Evolutionary conservation across 2,113 vertebrate genomes (phyloP).

Genomic region (Diglossa brunneiventris): DNA sequence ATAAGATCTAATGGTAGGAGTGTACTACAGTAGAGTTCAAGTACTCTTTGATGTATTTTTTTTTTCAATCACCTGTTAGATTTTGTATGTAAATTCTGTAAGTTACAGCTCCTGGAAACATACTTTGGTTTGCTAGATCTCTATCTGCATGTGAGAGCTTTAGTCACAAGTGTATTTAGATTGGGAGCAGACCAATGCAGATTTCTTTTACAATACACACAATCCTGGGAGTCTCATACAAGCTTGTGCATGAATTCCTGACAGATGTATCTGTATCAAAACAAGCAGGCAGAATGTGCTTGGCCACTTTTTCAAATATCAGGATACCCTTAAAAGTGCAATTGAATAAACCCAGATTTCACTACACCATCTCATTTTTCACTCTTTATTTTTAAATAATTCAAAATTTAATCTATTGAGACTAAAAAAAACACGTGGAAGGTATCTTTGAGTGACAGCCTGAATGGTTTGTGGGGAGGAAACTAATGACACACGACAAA

Average conservation of each 20-base stretch:
- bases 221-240: neutral
- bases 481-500: neutral
- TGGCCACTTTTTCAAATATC: conserved; percentile 12
- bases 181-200: conserved; percentile 9
- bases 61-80: neutral
- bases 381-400: neutral
- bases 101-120: neutral
- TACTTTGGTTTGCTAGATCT: conserved; percentile 9
- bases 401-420: neutral
- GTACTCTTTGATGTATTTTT: neutral
- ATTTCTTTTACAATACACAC: neutral
- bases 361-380: neutral
- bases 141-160: neutral
- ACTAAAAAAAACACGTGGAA: neutral
- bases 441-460: neutral
- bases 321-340: neutral
- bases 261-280: conserved; percentile 29
- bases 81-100: neutral
- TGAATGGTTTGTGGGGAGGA: neutral
- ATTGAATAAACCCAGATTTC: neutral
- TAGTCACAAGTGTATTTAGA: neutral
- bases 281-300: conserved; percentile 13
- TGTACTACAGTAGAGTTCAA: neutral
- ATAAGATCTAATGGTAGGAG: neutral
- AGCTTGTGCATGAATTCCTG: neutral